phyloP scores from a whole-genome alignment of 2,113 vertebrate genomes.

The Lepus americanus region DNA sequence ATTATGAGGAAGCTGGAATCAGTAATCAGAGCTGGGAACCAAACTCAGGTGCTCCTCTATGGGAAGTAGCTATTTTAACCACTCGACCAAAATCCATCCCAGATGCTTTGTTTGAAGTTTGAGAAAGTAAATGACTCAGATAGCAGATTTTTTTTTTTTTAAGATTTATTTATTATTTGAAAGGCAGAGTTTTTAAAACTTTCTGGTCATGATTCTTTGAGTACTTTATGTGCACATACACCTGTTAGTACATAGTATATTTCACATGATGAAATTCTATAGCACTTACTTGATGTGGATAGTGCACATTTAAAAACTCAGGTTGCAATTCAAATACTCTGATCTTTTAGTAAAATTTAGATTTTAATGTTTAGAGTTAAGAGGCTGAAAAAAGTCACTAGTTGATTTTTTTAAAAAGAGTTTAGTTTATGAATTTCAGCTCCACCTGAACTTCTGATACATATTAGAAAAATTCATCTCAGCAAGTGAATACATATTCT shows the following conservation, averaged over 20 bases:
- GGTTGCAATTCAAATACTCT: conserved; percentile 9
- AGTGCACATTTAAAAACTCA: not conserved
- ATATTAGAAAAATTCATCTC: conserved; percentile 25
- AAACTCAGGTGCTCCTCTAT: too few relatives aligned
- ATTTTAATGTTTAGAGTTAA: conserved; percentile 23
- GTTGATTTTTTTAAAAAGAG: conserved; percentile 5
- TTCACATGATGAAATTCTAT: conserved; percentile 52
- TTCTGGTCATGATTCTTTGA: conserved; percentile 43
- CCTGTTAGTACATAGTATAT: conserved; percentile 51
- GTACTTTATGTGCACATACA: not conserved
- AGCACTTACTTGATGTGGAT: conserved; percentile 35
- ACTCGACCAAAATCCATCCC: too few relatives aligned
- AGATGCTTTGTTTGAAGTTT: too few relatives aligned
- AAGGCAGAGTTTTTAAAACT: conserved; percentile 17
- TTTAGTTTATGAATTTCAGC: conserved; percentile 34
- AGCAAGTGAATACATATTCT: not conserved
- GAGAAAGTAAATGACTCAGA: too few relatives aligned
- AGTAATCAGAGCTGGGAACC: too few relatives aligned
- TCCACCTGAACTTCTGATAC: not conserved
- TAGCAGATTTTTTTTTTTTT: too few relatives aligned
- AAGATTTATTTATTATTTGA: too few relatives aligned
- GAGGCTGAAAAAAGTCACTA: conserved; percentile 18
- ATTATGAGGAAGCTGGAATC: too few relatives aligned
- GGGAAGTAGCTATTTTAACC: too few relatives aligned
- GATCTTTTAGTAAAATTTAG: conserved; percentile 24